phyloP scores from a whole-genome alignment of 2,113 vertebrate species.

The Microtus ochrogaster region DNA sequence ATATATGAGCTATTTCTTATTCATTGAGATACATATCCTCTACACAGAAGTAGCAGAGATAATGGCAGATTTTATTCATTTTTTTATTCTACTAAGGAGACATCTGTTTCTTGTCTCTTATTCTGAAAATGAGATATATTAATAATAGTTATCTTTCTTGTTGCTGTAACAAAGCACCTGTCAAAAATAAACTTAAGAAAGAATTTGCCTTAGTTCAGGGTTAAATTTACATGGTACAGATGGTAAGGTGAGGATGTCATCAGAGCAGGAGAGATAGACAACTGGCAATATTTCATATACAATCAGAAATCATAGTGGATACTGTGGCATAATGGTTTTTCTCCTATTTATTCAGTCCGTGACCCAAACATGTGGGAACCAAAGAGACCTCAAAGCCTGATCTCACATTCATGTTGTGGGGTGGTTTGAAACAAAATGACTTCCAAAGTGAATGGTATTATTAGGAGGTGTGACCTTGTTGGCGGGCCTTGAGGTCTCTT shows the following conservation, averaged over 20 bases:
- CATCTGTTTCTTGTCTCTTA: neutral
- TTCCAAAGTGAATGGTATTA: neutral
- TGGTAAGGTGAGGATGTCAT: neutral
- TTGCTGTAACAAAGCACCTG: neutral
- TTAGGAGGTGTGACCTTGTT: neutral
- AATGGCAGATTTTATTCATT: neutral
- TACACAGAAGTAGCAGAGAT: neutral
- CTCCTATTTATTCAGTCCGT: neutral
- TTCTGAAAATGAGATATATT: neutral
- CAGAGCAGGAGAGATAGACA: neutral
- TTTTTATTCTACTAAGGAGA: neutral
- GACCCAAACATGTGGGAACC: neutral
- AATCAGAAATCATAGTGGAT: neutral
- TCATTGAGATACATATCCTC: neutral
- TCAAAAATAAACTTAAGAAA: neutral
- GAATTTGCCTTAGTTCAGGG: neutral
- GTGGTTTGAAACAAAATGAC: neutral
- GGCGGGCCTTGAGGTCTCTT: neutral
- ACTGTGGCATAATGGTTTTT: neutral
- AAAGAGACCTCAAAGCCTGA: neutral
- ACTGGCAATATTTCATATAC: neutral
- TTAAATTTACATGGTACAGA: neutral
- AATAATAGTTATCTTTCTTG: neutral
- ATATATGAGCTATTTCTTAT: neutral
- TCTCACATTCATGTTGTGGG: neutral